Evolutionary conservation across 2,797 vertebrate genomes (phyloP), one percentile per base, ranked within the genome.

Genomic region (Falco cherrug): DNA sequence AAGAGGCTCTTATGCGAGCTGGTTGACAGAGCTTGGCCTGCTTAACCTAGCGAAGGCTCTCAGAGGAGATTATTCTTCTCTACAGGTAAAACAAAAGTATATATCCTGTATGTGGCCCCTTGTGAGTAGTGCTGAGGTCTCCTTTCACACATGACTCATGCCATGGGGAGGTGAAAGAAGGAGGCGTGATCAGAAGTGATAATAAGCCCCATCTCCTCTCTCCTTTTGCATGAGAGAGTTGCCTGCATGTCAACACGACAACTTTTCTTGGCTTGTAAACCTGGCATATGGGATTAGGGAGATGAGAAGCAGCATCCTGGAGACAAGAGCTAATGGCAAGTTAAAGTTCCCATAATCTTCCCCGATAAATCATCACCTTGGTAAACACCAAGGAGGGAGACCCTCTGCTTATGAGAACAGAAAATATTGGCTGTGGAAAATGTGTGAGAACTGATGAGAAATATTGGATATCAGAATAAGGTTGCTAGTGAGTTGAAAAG

Each of bases 241-340:
- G 37, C 14, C 37, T 84, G n/a, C 21, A 28, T 18, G 20, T 61
- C 45, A 70, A 25, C 26, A 68, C 22, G 31, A 60, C 18, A 73
- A 43, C 13, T 69, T 84, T 53, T 86, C 48, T 69, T 71, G 61
- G 11, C 16, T 57, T 75, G 50, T 64, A 65, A 90, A 57, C 7
- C 16, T 85, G 68, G 20, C 37, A 35, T 37, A 51, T 43, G 59
- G 69, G 51, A 63, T 54, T 16, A 84, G 28, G 20, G 60, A 84
- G 8, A 81, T 47, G 76, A 81, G 41, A 77, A 91, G 11, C 10
- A 71, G n/a, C 16, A 57, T 94, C 8, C 35, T 73, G 65, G 33
- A 78, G 69, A 84, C 26, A 81, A 29, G n/a, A 84, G 41, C 28
- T 90, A 59, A 71, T 63, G 33, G 60, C 80, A 94, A 64, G 39